A percentile compares a stretch with the other conserved stretches of the same genome.
Conservation (phyloP, 2,797 vertebrate species). For the Sitta carolinensis region DNA sequence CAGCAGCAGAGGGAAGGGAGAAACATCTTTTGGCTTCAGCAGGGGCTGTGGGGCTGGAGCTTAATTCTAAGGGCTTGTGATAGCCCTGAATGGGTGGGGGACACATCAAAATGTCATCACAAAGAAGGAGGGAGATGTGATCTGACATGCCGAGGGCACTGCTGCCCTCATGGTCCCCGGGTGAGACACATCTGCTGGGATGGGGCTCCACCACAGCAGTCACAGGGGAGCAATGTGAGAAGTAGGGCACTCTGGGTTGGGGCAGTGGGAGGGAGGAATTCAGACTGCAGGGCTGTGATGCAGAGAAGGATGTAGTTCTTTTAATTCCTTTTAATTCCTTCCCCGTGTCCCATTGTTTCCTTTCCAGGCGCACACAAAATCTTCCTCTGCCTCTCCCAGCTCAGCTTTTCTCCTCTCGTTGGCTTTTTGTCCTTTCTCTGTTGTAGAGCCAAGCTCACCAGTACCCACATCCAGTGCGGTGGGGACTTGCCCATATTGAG, state of each 20-base stretch:
- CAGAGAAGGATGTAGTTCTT: constrained; percentile 49
- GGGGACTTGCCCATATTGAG: neutral
- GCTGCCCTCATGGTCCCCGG: neutral
- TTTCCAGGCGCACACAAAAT: neutral
- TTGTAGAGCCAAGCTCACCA: neutral
- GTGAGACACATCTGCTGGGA: neutral
- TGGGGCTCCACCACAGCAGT: neutral
- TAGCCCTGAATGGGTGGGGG: neutral
- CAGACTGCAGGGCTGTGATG: neutral
- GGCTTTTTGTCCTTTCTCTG: neutral
- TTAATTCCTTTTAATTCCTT: constrained; percentile 39
- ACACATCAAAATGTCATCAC: neutral
- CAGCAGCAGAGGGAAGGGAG: neutral
- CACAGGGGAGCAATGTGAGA: neutral
- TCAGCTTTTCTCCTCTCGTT: neutral
- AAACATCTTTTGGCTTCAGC: neutral
- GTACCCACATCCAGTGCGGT: neutral
- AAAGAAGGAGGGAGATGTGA: neutral
- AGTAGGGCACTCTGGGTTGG: neutral
- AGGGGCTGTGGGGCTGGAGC: neutral
- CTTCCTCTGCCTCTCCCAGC: neutral
- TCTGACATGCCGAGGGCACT: neutral
- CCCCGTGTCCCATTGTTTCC: constrained; percentile 35
- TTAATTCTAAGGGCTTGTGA: neutral
- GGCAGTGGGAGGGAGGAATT: neutral